A percentile compares a stretch with the other conserved stretches of the same genome.
Evolutionary conservation across 2,888 invertebrate species (phyloP).

Genomic region (Drosophila pseudotalamancana): DNA sequence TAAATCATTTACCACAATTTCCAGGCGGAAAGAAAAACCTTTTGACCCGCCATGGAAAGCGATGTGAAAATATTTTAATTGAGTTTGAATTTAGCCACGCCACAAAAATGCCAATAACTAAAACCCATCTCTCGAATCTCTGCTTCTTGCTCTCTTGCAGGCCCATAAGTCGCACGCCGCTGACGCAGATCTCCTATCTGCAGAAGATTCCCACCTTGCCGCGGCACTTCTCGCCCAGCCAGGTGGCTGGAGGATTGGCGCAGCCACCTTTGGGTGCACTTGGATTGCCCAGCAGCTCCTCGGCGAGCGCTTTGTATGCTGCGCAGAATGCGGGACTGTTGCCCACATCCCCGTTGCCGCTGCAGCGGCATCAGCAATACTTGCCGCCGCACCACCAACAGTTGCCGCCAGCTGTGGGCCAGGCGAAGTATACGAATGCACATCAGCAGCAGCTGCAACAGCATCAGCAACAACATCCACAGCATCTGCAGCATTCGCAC

Average conservation of each 20-base stretch:
- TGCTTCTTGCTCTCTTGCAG: conserved; percentile 56
- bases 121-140: conserved; percentile 6
- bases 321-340: conserved; percentile 72
- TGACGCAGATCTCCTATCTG: conserved; percentile 83
- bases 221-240: conserved; percentile 82
- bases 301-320: conserved; percentile 81
- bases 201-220: conserved; percentile 83
- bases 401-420: conserved; percentile 62
- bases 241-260: conserved; percentile 36
- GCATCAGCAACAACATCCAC: conserved; percentile 37
- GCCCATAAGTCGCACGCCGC: conserved; percentile 83
- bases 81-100: conserved; percentile 78
- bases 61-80: conserved; percentile 71
- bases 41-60: conserved; percentile 54
- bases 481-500: conserved; percentile 39
- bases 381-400: conserved; percentile 79
- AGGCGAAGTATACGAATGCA: conserved; percentile 79
- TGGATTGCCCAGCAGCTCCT: conserved; percentile 81
- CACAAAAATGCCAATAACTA: conserved; percentile 58
- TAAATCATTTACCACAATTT: conserved; percentile 38
- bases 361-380: conserved; percentile 81
- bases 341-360: conserved; percentile 82
- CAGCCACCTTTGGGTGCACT: conserved; percentile 43
- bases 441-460: conserved; percentile 52
- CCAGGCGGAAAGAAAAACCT: conserved; percentile 31